Conservation (phyloP, 2,888 invertebrate genomes). For the Mechanitis messenoides region DNA sequence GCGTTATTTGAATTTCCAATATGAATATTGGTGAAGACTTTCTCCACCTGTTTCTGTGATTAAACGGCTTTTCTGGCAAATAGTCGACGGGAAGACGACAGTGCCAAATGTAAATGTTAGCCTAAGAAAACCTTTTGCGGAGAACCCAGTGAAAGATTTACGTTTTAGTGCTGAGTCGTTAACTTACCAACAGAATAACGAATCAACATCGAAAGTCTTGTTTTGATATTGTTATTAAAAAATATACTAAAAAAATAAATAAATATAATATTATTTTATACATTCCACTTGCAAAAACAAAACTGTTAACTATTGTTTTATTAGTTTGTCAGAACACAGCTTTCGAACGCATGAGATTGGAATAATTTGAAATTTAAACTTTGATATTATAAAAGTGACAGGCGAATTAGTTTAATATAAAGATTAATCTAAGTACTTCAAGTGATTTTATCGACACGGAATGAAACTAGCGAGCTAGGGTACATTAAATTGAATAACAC, state of each 20-base stretch:
- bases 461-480: slow-evolving; percentile 57
- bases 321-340: no score
- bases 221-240: not conserved
- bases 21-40: slow-evolving; percentile 61
- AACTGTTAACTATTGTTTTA: no score
- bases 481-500: slow-evolving; percentile 76
- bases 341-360: no score
- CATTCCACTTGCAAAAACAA: no score
- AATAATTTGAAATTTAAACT: no score
- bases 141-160: slow-evolving; percentile 55
- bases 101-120: slow-evolving; percentile 68
- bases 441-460: slow-evolving; percentile 64
- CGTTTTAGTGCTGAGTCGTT: slow-evolving; percentile 40
- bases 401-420: slow-evolving; percentile 27
- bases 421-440: slow-evolving; percentile 47
- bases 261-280: no score
- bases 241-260: no score
- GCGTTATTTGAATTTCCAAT: slow-evolving; percentile 64
- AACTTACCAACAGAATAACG: slow-evolving; percentile 17
- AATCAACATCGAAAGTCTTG: slow-evolving; percentile 15
- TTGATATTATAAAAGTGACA: no score
- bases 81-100: slow-evolving; percentile 44
- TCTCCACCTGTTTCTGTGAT: slow-evolving; percentile 65
- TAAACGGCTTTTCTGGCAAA: slow-evolving; percentile 65
- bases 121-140: slow-evolving; percentile 58